Base-by-base conservation (phyloP, 1,140 invertebrate species). In the Armadillidium nasatum region DNA sequence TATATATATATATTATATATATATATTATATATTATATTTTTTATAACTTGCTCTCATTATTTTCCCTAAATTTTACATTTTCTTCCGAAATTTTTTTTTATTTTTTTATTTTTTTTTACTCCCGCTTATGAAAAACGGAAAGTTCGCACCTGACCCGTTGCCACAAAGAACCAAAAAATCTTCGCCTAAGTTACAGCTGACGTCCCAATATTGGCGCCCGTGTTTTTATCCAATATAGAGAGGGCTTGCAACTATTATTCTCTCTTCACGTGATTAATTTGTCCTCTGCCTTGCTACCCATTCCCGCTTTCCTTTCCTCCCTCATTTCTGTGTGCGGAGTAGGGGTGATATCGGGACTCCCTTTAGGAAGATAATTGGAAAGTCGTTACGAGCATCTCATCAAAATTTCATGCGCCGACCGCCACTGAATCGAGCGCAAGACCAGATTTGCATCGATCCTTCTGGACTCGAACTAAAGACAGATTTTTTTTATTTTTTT, bases 211-310 rank as follows among this genome's bases (percentile, higher is more conserved):
- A 60, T 60, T 60, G 50, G 50, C 50, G 50, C 50, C 7, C 50
- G 50, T 60, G 50, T 60, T 60, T 3, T 60, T 3, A 60, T 60
- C 50, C 50, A 60, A 60, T 60, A 60, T 60, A 60, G 50, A 60
- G 50, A 60, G 50, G 50, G 50, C 50, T 19, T 60, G 11, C 50
- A 13, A 19, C 50, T 19, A 60, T 60, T 60, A 60, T 60, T 60
- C 50, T 60, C 50, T 60, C 50, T 60, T 60, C 50, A 60, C 50
- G 50, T 60, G 46, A 50, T 50, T 50, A 50, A 50, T 50, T 50
- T 50, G 46, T 50, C 46, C 46, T 50, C 46, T 50, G 46, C 46
- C 46, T 50, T 50, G 11, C 50, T 60, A 13, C 7, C 7, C 50
- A 13, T 19, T 60, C 7, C 50, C 11, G 3, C 50, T 19, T 19